Base-by-base conservation (phyloP, 2,113 vertebrate species). In the human (Homo sapiens) region DNA sequence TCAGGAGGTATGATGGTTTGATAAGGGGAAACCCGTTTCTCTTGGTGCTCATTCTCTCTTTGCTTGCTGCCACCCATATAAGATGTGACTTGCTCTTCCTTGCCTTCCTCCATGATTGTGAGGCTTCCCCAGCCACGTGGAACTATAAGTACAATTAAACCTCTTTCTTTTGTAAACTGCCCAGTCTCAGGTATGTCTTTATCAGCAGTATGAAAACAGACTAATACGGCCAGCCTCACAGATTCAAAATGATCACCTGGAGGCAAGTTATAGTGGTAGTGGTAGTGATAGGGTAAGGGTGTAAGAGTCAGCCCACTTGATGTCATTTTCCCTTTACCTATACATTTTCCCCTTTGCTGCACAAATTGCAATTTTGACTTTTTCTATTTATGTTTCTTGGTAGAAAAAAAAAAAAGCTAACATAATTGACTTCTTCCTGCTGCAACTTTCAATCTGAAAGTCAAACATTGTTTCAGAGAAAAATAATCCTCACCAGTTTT, bases 391-490 rank as follows among this genome's bases (percentile, higher is more conserved):
- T 48, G 8, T 0, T 79, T 95, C 81, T 76, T 64, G 45, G 70
- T 81, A 87, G 38, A 61, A 20, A 61, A 76, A 61, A n/a, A 76
- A 64, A 87, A 68, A 85, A 2, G 45, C 4, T 4, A 27, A 90
- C 6, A 30, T 45, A 79, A 97, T 93, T 32, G 32, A 89, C 64
- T 89, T 92, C 78, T 96, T 97, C 70, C 79, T 76, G n/a, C 25
- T 93, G 38, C 72, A 96, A 92, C 92, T 96, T 97, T 78, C 59
- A 40, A 96, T 84, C 61, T 90, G 50, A 66, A 32, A 93, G 70
- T 94, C 78, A 97, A 95, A 96, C 7, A 52, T 61, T 88, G 35
- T 17, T 94, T 95, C 38, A 27, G 61, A 90, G 88, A 89, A 73
- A 96, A 95, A 90, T 52, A 68, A 52, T 73, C 66, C n/a, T 87